These are phyloP conservation scores for Plectropomus leopardus DNA, from an alignment of 2,113 vertebrate species.

Conservation along the genomic window DNA sequence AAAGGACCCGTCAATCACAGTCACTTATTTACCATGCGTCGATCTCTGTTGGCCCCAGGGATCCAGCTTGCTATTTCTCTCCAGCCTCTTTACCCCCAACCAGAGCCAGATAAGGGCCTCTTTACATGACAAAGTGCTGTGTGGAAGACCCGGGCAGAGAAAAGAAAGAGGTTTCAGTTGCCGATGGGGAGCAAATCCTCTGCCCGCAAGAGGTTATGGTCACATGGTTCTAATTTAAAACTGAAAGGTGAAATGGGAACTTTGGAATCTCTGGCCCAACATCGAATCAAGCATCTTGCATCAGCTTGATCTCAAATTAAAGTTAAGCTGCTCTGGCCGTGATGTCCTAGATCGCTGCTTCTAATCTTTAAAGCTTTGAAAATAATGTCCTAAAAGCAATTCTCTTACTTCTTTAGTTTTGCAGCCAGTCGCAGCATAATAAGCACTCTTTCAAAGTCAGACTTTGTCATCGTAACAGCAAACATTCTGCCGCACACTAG, in stretches of 20 bases:
- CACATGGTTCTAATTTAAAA: constrained; percentile 74
- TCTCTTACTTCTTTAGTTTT: background rate
- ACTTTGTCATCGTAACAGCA: background rate
- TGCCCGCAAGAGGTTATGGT: constrained; percentile 61
- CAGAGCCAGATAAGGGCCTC: constrained; percentile 77
- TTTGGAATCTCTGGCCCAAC: constrained; percentile 29
- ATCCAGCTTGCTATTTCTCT: constrained; percentile 62
- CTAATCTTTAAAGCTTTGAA: constrained; percentile 26
- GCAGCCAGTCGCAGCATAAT: constrained; percentile 14
- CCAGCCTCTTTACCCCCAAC: constrained; percentile 68
- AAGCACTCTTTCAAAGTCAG: constrained; percentile 14
- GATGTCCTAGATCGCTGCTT: background rate
- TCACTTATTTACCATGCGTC: constrained; percentile 73
- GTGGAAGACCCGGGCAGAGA: constrained; percentile 66
- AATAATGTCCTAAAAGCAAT: constrained; percentile 7
- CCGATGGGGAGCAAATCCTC: constrained; percentile 71
- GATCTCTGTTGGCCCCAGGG: constrained; percentile 70
- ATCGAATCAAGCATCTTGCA: constrained; percentile 22
- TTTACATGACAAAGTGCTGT: constrained; percentile 87
- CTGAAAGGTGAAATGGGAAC: constrained; percentile 65
- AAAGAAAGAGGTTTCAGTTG: constrained; percentile 74
- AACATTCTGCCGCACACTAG: constrained; percentile 20
- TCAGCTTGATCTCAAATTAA: constrained; percentile 3
- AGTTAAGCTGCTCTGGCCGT: background rate
- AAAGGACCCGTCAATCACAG: constrained; percentile 83